Conservation (phyloP, 1,140 invertebrate genomes). For the Panagrolaimus sp. region DNA sequence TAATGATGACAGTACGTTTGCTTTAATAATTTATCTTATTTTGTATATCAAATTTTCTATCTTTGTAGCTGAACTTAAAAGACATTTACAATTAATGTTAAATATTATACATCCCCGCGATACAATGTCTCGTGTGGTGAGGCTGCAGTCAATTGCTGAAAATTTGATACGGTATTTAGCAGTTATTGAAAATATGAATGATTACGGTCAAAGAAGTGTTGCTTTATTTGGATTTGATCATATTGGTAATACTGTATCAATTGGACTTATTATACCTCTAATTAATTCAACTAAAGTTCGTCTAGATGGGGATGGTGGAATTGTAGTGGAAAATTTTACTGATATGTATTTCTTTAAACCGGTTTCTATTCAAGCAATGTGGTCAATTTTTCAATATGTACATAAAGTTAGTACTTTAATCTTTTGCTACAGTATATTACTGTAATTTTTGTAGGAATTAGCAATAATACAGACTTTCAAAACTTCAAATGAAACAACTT, state of each 20-base stretch:
- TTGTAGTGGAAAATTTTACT: constrained; percentile 69
- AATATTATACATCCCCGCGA: constrained; percentile 81
- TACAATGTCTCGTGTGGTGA: constrained; percentile 92
- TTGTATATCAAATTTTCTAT: constrained; percentile 64
- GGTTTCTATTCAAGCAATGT: constrained; percentile 96
- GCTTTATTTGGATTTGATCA: constrained; percentile 48
- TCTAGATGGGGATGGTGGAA: constrained; percentile 85
- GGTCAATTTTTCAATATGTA: constrained; percentile 89
- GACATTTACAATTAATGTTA: constrained; percentile 89
- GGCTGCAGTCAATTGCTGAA: constrained; percentile 79
- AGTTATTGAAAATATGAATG: constrained; percentile 78
- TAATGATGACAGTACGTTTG: constrained; percentile 15
- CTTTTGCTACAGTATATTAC: not conserved
- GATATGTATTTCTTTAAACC: constrained; percentile 94
- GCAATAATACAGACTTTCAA: not conserved
- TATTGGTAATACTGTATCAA: constrained; percentile 63
- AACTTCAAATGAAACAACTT: not conserved
- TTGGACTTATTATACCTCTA: constrained; percentile 84
- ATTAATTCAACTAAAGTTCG: constrained; percentile 83
- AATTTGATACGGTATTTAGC: constrained; percentile 81
- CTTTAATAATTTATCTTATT: constrained; percentile 18
- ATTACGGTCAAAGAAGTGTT: constrained; percentile 50
- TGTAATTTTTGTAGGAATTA: constrained; percentile 58
- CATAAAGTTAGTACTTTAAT: constrained; percentile 74
- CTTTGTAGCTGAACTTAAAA: constrained; percentile 73